Evolutionary conservation across 2,113 vertebrate genomes (phyloP), one percentile per base, ranked within the genome.

Genomic region (Leuciscus idus): DNA sequence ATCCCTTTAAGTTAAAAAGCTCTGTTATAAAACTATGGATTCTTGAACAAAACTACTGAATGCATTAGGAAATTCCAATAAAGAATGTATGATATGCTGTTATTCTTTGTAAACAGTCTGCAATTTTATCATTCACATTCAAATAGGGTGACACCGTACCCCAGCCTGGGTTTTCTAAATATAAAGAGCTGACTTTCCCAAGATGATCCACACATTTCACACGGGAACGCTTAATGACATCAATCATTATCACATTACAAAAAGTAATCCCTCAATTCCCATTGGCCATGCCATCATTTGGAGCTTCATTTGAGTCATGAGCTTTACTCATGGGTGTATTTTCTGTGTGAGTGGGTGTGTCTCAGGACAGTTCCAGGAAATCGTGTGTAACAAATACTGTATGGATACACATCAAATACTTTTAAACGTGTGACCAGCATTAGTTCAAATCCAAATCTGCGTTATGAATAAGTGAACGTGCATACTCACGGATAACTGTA

Each of bases 231-330:
- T 66, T 46, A 30, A 81, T 81, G 59, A 81, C 59, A 81, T 12
- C 28, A 82, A 30, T 82, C 48, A 82, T 82, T 52, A 70, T 68
- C 81, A 70, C 43, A 48, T 82, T 82, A 23, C 80, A 82, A 52
- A 64, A 70, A 70, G 61, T 30, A 82, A 82, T 52, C 80, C 46
- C 62, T 70, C 43, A 82, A 36, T 23, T n/a, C 10, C 21, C 46
- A 52, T 52, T 52, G 81, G 81, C 62, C 7, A 9, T 8, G 46
- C 17, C 26, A 33, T 50, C 43, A 50, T 68, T 50, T 68, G 61
- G n/a, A 28, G 2, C 1, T 68, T 82, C 80, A 82, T 70, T 70
- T 82, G 80, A 70, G 80, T 82, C 59, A 46, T 48, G 59, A 48
- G 62, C 43, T 9, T 70, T 84, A 77, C 48, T 70, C 80, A 26